These are phyloP conservation scores for Popillia japonica DNA, from an alignment of 1,140 invertebrate genomes.

Conservation along the genomic window DNA sequence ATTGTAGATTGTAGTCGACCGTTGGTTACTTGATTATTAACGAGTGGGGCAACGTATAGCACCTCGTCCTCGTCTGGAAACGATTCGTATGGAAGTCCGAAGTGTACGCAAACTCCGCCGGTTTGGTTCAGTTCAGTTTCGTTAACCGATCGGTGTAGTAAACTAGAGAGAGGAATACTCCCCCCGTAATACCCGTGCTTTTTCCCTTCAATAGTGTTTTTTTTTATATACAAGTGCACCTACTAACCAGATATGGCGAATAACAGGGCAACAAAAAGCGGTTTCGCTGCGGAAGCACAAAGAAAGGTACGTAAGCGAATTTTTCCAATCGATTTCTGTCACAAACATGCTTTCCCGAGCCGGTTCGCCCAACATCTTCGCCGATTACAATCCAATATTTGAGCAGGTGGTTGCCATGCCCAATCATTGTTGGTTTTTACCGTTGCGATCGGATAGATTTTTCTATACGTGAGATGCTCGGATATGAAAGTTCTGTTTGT, in stretches of 20 bases:
- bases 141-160: neutral
- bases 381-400: neutral
- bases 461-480: no score
- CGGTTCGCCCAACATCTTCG: neutral
- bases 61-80: neutral
- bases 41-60: neutral
- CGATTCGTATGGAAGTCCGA: neutral
- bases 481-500: no score
- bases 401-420: constrained; percentile 31
- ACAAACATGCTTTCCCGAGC: neutral
- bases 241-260: constrained; percentile 72
- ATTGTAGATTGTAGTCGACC: no score
- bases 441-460: no score
- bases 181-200: neutral
- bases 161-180: neutral
- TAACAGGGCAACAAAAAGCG: constrained; percentile 90
- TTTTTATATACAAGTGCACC: neutral
- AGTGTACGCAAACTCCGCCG: neutral
- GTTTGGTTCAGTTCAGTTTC: constrained; percentile 4
- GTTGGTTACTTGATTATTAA: no score
- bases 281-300: constrained; percentile 93
- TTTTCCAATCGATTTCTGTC: no score
- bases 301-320: constrained; percentile 69
- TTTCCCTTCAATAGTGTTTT: neutral
- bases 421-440: neutral